phyloP scores from a whole-genome alignment of 1,140 invertebrate genomes.

The Trialeurodes vaporariorum region DNA sequence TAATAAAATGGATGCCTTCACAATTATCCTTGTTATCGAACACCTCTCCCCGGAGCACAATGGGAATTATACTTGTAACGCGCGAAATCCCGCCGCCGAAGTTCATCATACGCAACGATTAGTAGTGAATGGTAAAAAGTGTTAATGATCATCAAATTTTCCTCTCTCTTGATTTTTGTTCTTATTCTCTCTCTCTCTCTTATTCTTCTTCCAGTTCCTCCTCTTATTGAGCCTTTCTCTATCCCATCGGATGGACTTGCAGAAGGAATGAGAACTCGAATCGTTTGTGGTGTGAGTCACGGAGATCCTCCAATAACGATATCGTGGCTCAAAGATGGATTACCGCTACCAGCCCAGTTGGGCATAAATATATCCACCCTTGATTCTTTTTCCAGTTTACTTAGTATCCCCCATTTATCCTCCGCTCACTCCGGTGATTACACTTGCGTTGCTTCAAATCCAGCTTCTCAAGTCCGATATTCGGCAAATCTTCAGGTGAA shows the following conservation, averaged over 20 bases:
- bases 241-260: slow-evolving; percentile 61
- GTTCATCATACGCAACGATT: slow-evolving; percentile 59
- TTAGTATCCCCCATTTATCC: slow-evolving; percentile 62
- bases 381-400: slow-evolving; percentile 59
- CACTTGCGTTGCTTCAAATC: slow-evolving; percentile 67
- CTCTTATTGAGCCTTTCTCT: slow-evolving; percentile 71
- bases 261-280: slow-evolving; percentile 71
- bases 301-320: slow-evolving; percentile 63
- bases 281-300: slow-evolving; percentile 71
- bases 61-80: slow-evolving; percentile 62
- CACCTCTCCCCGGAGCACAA: slow-evolving; percentile 63
- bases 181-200: slow-evolving; percentile 34
- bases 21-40: slow-evolving; percentile 65
- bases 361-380: slow-evolving; percentile 35
- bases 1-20: slow-evolving; percentile 60
- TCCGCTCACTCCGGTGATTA: slow-evolving; percentile 65
- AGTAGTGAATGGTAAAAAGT: slow-evolving; percentile 61
- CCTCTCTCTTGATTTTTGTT: slow-evolving; percentile 11
- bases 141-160: slow-evolving; percentile 9
- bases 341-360: slow-evolving; percentile 35
- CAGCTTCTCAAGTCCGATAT: slow-evolving; percentile 63
- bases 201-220: slow-evolving; percentile 56
- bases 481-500: slow-evolving; percentile 68
- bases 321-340: slow-evolving; percentile 65
- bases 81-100: slow-evolving; percentile 56